Evolutionary conservation across 2,797 vertebrate genomes (phyloP).

Genomic region (Limnodromus scolopaceus): DNA sequence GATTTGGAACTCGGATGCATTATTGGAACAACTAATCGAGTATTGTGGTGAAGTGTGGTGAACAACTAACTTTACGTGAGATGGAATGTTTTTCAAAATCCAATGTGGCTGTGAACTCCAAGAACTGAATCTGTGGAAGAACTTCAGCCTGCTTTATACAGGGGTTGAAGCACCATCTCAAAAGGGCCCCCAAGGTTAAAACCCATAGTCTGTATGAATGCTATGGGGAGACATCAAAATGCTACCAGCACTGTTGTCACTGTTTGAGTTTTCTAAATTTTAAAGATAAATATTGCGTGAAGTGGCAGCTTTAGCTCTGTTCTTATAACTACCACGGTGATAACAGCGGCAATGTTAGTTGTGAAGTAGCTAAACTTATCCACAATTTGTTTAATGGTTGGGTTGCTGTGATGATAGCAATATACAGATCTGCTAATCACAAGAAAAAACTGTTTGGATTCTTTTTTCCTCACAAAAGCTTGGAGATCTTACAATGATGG

Average conservation of each 20-base stretch:
- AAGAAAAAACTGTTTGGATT: slow-evolving; percentile 15
- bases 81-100: not conserved
- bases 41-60: not conserved
- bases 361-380: not conserved
- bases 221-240: not conserved
- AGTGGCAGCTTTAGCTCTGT: not conserved
- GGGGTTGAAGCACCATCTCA: not conserved
- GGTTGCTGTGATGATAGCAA: not conserved
- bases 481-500: slow-evolving; percentile 91
- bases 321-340: not conserved
- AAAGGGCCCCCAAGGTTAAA: not conserved
- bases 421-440: not conserved
- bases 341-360: not conserved
- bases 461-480: slow-evolving; percentile 81
- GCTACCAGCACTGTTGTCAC: not conserved
- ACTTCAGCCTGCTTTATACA: not conserved
- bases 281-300: not conserved
- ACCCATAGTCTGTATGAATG: not conserved
- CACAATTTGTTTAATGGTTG: not conserved
- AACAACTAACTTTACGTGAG: not conserved
- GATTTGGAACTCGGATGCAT: not conserved
- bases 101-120: not conserved
- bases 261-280: not conserved
- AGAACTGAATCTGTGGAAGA: not conserved
- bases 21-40: not conserved